Evolutionary conservation across 1,140 invertebrate species (phyloP), one percentile per base, ranked within the genome.

Genomic region (Maconellicoccus hirsutus): DNA sequence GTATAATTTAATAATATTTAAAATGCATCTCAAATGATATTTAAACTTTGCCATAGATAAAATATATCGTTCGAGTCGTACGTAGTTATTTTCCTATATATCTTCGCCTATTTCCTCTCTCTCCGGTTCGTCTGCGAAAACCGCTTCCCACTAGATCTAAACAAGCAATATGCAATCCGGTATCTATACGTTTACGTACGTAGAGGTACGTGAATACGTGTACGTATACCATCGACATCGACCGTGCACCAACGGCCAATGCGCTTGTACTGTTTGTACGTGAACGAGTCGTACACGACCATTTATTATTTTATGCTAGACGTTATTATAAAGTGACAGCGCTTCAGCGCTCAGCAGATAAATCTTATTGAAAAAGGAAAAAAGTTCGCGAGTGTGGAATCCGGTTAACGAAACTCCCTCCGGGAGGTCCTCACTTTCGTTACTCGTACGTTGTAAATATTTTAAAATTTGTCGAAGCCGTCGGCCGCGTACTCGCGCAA

Each of bases 1-100:
- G 42, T 52, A 52, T 52, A 52, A 52, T 52, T 52, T 52, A 52
- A 52, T 52, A 52, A 52, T 52, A 52, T 52, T 52, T 52, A 52
- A 52, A 52, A 52, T 52, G 42, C 42, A 19, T 52, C n/a, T 52
- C 42, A 52, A 52, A 52, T 52, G 42, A 52, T 52, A 52, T 52
- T 52, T 52, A 52, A 52, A 52, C 42, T 52, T 52, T 14, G 42
- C 42, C n/a, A 52, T 52, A 19, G 42, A 52, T 52, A 52, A 52
- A 52, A 52, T 52, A 52, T 52, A 52, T 52, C 42, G 42, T 16
- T 52, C 42, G 42, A 52, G 42, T 52, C 42, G n/a, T 52, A 52
- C n/a, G 42, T 52, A 52, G n/a, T 19, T 52, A 52, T 52, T 52
- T 52, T 52, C n/a, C 42, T 52, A 52, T 14, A 52, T 19, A 52